phyloP scores from a whole-genome alignment of 2,888 invertebrate genomes.

The Drosophila tripunctata region DNA sequence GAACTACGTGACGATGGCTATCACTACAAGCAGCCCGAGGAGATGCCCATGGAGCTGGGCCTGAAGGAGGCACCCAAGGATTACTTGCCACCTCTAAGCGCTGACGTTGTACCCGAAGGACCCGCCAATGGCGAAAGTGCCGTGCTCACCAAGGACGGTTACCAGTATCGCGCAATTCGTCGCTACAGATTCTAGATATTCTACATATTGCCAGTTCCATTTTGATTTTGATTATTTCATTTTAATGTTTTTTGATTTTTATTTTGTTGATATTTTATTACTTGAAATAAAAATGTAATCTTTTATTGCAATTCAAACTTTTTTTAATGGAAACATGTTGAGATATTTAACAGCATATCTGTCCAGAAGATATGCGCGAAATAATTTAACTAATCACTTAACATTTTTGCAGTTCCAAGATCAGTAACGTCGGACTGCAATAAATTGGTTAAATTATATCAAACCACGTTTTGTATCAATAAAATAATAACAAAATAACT shows the following conservation, averaged over 20 bases:
- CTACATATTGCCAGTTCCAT: constrained; percentile 5
- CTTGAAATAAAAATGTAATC: constrained; percentile 8
- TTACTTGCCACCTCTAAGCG: constrained; percentile 66
- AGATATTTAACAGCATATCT: neutral
- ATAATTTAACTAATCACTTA: no score
- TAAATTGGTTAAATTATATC: neutral
- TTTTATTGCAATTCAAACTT: neutral
- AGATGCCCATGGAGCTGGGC: constrained; percentile 54
- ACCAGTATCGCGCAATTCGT: constrained; percentile 77
- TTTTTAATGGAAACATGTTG: neutral
- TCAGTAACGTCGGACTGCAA: no score
- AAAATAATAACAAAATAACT: no score
- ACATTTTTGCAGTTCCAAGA: no score
- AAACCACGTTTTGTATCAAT: no score
- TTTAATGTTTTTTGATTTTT: constrained; percentile 32
- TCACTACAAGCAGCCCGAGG: constrained; percentile 75
- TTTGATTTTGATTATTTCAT: neutral
- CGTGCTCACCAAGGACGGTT: constrained; percentile 73
- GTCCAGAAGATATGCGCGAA: no score
- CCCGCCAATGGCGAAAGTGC: constrained; percentile 58
- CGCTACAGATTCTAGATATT: constrained; percentile 65
- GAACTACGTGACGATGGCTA: constrained; percentile 75
- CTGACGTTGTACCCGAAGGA: constrained; percentile 56
- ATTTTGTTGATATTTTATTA: constrained; percentile 31
- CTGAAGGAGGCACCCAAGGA: constrained; percentile 51